These are phyloP conservation scores for Hirtodrosophila histrioides DNA, from an alignment of 2,888 invertebrate species.

Conservation along the genomic window DNA sequence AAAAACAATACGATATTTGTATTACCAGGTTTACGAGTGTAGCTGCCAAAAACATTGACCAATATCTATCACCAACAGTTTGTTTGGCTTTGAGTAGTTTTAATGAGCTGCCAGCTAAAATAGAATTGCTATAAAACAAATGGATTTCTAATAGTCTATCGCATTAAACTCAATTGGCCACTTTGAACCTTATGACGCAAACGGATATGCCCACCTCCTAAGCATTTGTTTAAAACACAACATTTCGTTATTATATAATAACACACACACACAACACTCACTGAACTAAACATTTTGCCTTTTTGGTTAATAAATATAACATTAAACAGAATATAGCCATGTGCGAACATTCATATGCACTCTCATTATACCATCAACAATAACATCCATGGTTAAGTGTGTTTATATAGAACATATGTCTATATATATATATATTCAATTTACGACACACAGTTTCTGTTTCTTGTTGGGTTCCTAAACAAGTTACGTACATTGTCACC, in stretches of 20 bases:
- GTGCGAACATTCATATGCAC: conserved; percentile 34
- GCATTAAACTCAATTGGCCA: conserved; percentile 23
- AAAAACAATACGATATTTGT: conserved; percentile 26
- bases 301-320: conserved; percentile 44
- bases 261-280: conserved; percentile 6
- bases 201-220: conserved; percentile 23
- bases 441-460: not conserved
- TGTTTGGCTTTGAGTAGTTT: conserved; percentile 24
- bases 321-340: conserved; percentile 34
- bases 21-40: not conserved
- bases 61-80: conserved; percentile 4
- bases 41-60: conserved; percentile 34
- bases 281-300: conserved; percentile 6
- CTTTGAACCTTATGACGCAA: conserved; percentile 50
- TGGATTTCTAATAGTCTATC: conserved; percentile 46
- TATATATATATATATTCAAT: too few species aligned
- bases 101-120: conserved; percentile 52
- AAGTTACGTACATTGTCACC: conserved; percentile 83
- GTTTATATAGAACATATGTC: conserved; percentile 10
- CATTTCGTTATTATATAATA: conserved; percentile 39
- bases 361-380: conserved; percentile 22
- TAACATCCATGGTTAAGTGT: conserved; percentile 7
- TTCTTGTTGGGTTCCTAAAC: conserved; percentile 10
- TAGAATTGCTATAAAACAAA: conserved; percentile 32
- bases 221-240: conserved; percentile 39